phyloP scores from a whole-genome alignment of 2,113 vertebrate genomes.

The Bostrychus sinensis region DNA sequence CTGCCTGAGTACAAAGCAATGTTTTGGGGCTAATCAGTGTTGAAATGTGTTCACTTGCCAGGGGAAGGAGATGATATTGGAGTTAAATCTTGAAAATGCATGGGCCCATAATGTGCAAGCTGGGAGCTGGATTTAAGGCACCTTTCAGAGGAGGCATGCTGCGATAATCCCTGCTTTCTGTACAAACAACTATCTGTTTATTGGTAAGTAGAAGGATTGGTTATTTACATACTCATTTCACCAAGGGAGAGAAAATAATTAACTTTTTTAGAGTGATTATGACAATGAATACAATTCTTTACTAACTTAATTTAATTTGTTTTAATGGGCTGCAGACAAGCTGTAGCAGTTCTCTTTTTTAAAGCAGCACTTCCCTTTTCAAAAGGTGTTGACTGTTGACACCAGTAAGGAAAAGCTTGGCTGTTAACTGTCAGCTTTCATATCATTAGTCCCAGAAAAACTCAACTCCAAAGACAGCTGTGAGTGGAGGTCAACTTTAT shows the following conservation, averaged over 20 bases:
- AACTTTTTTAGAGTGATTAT: neutral
- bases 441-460: slow-evolving; percentile 10
- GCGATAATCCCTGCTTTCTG: slow-evolving; percentile 58
- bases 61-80: slow-evolving; percentile 44
- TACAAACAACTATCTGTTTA: slow-evolving; percentile 43
- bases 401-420: neutral
- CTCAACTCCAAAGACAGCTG: neutral
- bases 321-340: neutral
- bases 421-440: slow-evolving; percentile 18
- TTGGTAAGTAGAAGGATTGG: slow-evolving; percentile 13
- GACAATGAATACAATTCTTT: neutral
- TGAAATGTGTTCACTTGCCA: slow-evolving; percentile 64
- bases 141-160: slow-evolving; percentile 48
- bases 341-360: neutral
- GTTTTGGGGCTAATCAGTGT: slow-evolving; percentile 48
- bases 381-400: slow-evolving; percentile 9
- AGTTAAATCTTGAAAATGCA: slow-evolving; percentile 67
- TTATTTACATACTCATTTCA: neutral
- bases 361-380: neutral
- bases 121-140: slow-evolving; percentile 65
- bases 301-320: neutral
- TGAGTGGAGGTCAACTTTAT: slow-evolving; percentile 37
- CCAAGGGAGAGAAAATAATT: neutral
- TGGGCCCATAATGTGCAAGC: slow-evolving; percentile 49
- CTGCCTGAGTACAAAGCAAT: slow-evolving; percentile 21